Percentiles rank a stretch among this genome's conserved stretches.
These are phyloP conservation scores for Pantherophis vulpinus DNA, from an alignment of 2,797 vertebrate species.

Conservation along the genomic window DNA sequence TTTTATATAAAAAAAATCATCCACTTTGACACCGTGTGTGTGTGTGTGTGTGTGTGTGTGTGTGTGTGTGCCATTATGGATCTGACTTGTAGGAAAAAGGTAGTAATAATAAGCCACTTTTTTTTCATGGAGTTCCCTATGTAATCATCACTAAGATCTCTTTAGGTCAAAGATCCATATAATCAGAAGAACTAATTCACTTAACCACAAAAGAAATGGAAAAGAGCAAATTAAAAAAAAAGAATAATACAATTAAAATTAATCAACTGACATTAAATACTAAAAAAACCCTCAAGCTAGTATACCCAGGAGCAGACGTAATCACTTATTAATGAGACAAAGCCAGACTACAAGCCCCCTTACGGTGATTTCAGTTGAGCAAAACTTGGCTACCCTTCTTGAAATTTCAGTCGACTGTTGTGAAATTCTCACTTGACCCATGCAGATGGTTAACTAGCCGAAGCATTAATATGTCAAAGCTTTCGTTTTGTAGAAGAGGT, in stretches of 20 bases:
- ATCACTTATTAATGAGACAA: neutral
- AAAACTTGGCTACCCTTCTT: neutral
- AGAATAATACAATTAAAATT: neutral
- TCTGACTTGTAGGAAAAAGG: neutral
- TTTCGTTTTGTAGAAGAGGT: neutral
- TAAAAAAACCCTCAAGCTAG: neutral
- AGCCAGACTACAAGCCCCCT: neutral
- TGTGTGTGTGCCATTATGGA: neutral
- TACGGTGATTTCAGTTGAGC: neutral
- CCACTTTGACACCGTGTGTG: neutral
- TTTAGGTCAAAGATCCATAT: neutral
- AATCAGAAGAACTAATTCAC: neutral
- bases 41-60: neutral
- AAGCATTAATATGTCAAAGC: neutral
- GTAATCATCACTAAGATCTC: neutral
- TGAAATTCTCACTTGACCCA: neutral
- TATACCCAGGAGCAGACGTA: neutral
- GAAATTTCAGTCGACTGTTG: neutral
- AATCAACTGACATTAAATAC: neutral
- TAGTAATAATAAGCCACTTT: neutral
- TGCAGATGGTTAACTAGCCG: neutral
- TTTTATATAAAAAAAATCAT: neutral
- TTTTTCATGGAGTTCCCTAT: neutral
- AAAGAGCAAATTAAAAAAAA: neutral
- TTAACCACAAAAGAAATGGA: neutral